Conservation (phyloP, 2,113 vertebrate species). For the human region DNA sequence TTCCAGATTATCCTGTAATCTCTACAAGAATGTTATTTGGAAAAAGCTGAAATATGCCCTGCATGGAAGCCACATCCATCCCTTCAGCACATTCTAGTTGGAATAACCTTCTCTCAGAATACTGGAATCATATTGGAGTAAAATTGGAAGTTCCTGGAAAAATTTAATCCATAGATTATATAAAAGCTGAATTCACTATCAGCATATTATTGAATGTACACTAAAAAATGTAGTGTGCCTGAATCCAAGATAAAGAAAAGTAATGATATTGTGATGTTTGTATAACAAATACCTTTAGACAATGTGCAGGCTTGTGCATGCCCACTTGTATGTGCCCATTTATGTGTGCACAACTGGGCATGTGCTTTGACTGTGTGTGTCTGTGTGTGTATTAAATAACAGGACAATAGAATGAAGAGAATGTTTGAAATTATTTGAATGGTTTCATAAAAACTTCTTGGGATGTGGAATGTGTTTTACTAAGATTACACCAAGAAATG, state of each 20-base stretch:
- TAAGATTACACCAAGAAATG: conserved; percentile 34
- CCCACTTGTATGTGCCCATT: background rate
- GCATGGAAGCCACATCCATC: conserved; percentile 73
- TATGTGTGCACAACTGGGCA: background rate
- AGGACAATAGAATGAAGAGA: background rate
- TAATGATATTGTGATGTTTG: conserved; percentile 46
- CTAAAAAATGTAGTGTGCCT: conserved; percentile 60
- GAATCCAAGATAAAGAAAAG: conserved; percentile 67
- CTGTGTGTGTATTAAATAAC: background rate
- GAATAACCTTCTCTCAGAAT: conserved; percentile 53
- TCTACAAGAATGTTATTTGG: conserved; percentile 87
- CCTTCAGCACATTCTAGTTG: conserved; percentile 70
- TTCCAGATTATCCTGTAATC: conserved; percentile 87
- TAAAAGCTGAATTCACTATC: conserved; percentile 40
- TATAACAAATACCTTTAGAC: background rate
- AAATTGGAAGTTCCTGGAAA: conserved; percentile 48
- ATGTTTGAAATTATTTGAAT: background rate
- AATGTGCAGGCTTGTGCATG: background rate
- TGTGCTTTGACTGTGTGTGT: background rate
- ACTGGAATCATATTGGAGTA: conserved; percentile 53
- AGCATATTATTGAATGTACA: background rate
- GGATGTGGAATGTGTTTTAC: conserved; percentile 27
- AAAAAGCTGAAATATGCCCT: conserved; percentile 83
- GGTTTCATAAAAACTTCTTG: background rate
- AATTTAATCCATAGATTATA: conserved; percentile 63